Base-by-base conservation (phyloP, 2,888 invertebrate species). In the Crepidodera aurea region DNA sequence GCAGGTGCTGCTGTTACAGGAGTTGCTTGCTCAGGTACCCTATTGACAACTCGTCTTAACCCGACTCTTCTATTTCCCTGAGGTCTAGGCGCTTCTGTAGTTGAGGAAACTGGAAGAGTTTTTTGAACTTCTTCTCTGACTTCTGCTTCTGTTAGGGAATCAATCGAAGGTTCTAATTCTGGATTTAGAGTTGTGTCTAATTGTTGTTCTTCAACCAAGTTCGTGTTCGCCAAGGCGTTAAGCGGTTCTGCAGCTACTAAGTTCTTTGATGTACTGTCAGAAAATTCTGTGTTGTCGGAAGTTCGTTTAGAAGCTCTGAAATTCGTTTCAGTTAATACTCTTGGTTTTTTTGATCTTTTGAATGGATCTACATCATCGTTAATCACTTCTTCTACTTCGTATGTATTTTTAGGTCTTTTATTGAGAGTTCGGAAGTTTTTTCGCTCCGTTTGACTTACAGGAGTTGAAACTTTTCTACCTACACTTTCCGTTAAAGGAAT, bases 331-430 rank as follows among this genome's bases (percentile, higher is more conserved):
- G 79, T 77, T 22, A 79, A 63, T 16, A 78, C 77, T 59, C 76
- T 71, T 0, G 78, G 69, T 65, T 75, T 77, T 48, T 58, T 58
- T 6, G 46, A 15, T 25, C 37, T 53, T 37, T 67, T 68, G 12
- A 69, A 67, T 1, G 73, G 67, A 55, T 76, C 75, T 6, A 79
- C 78, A 50, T 77, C 73, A 42, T 81, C 81, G 53, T 81, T 79
- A 5, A 80, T 62, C 3, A 72, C 53, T 74, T 81, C 81, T 67
- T 78, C 69, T n/a, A 81, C 81, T 69, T 79, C 79, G 58, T 81
- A 81, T 5, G 64, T 34, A 60, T 64, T 67, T 59, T 62, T 64
- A 1, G 7, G 60, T 32, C 62, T 34, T 59, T 44, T 56, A 18
- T 58, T 40, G 7, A 42, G 15, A 13, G 42, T 32, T 19, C 50